Evolutionary conservation across 2,888 invertebrate genomes (phyloP).

Genomic region (Rhaphigaster nebulosa): DNA sequence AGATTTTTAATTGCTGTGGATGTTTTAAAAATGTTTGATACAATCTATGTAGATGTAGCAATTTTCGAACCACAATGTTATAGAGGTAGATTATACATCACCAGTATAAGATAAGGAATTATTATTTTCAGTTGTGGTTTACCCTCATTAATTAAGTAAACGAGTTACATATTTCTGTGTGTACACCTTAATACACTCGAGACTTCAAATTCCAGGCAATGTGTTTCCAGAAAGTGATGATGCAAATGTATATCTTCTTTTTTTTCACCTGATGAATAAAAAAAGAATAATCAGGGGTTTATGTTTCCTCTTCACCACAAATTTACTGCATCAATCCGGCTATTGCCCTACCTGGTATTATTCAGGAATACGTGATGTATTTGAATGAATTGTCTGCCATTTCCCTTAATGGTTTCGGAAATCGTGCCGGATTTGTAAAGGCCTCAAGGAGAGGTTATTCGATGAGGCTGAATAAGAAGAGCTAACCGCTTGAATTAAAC

Average conservation of each 20-base stretch:
- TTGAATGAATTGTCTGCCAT: conserved; percentile 32
- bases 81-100: too few species aligned
- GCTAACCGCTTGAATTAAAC: conserved; percentile 56
- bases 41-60: too few species aligned
- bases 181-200: too few species aligned
- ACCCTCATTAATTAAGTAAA: not conserved
- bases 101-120: too few species aligned
- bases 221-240: not conserved
- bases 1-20: too few species aligned
- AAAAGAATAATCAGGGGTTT: not conserved
- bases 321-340: conserved; percentile 1
- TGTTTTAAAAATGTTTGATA: too few species aligned
- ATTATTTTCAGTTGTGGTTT: too few species aligned
- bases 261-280: not conserved
- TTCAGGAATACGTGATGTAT: conserved; percentile 19
- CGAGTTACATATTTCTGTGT: not conserved
- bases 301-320: not conserved
- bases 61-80: too few species aligned
- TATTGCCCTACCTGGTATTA: not conserved
- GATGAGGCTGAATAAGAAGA: conserved; percentile 18
- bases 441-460: conserved; percentile 41
- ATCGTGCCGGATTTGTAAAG: conserved; percentile 43
- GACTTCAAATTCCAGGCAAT: not conserved
- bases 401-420: conserved; percentile 49
- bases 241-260: not conserved